Conservation (phyloP, 2,113 vertebrate species). For the Crocuta crocuta region DNA sequence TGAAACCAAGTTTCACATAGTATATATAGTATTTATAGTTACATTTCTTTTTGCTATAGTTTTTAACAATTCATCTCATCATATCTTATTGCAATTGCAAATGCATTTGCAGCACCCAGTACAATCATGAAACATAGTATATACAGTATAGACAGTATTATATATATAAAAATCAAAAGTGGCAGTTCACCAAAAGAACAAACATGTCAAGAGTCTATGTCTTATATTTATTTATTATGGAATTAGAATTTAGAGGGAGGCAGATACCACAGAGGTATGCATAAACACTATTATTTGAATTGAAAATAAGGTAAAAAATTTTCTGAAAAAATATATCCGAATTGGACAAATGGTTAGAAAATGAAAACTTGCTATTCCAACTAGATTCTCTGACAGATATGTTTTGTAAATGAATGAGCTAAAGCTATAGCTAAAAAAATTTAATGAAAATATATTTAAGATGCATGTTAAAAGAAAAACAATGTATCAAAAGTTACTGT, state of each 20-base stretch:
- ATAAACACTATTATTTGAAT: not conserved
- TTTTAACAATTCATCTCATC: too few relatives aligned
- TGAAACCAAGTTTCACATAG: not conserved
- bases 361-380: not conserved
- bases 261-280: not conserved
- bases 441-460: not conserved
- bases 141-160: not conserved
- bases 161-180: not conserved
- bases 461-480: not conserved
- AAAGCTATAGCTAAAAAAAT: not conserved
- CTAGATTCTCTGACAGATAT: not conserved
- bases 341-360: not conserved
- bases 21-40: too few relatives aligned
- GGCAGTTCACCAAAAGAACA: not conserved
- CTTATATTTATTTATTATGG: not conserved
- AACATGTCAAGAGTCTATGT: not conserved
- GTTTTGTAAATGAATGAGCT: not conserved
- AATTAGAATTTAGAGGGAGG: not conserved
- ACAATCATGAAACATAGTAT: too few relatives aligned
- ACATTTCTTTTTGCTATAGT: too few relatives aligned
- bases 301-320: not conserved
- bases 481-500: not conserved
- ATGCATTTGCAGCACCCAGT: too few relatives aligned
- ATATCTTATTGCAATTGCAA: too few relatives aligned
- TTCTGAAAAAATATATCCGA: not conserved